Conservation (phyloP, 2,888 invertebrate species). For the Agriopis marginaria region DNA sequence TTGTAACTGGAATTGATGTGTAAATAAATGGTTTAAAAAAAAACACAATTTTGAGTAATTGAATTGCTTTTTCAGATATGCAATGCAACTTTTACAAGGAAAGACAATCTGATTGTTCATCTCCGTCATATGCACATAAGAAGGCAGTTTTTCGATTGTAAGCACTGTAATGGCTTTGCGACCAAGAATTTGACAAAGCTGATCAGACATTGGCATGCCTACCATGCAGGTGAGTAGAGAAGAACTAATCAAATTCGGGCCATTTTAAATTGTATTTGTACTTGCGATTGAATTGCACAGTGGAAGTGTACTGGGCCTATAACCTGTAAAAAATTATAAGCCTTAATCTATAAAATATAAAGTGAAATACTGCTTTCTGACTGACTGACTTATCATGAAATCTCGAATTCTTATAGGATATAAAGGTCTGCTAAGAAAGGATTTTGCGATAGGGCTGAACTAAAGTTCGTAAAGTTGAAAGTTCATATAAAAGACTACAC, state of each 20-base stretch:
- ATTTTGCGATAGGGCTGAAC: too few relatives aligned
- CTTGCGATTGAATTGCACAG: too few relatives aligned
- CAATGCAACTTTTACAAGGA: conserved; percentile 88
- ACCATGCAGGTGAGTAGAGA: conserved; percentile 64
- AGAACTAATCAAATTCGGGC: neutral
- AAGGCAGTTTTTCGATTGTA: conserved; percentile 61
- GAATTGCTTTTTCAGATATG: conserved; percentile 84
- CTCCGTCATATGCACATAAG: conserved; percentile 84
- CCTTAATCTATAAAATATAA: too few relatives aligned
- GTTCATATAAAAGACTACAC: too few relatives aligned
- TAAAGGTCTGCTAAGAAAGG: too few relatives aligned
- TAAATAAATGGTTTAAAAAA: neutral
- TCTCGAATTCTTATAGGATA: too few relatives aligned
- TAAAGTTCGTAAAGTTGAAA: too few relatives aligned
- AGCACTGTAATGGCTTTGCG: conserved; percentile 53
- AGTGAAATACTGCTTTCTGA: too few relatives aligned
- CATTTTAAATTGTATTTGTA: neutral
- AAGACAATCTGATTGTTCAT: conserved; percentile 92
- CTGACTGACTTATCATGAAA: too few relatives aligned
- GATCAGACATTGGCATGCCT: conserved; percentile 66
- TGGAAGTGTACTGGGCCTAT: too few relatives aligned
- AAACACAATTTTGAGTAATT: neutral
- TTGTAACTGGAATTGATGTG: too few relatives aligned
- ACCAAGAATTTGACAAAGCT: conserved; percentile 73
- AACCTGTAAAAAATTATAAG: too few relatives aligned